Conservation (phyloP, 1,140 invertebrate genomes). For the Anadara kagoshimensis region DNA sequence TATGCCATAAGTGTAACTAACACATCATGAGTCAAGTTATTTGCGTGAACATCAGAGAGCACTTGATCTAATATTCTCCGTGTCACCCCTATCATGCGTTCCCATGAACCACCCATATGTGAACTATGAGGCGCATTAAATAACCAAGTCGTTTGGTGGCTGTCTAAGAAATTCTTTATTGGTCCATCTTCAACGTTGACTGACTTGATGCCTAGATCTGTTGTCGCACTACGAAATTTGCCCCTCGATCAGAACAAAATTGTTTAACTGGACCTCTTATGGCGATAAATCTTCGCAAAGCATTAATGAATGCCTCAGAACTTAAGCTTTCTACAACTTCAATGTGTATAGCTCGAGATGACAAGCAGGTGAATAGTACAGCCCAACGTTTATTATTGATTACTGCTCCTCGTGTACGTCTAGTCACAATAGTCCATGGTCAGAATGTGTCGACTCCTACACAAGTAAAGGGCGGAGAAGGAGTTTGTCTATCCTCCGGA, state of each 20-base stretch:
- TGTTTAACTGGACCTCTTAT: slow-evolving; percentile 37
- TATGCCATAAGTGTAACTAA: slow-evolving; percentile 16
- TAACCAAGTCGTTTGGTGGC: background rate
- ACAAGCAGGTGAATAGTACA: slow-evolving; percentile 47
- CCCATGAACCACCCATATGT: background rate
- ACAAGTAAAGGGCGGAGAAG: slow-evolving; percentile 10
- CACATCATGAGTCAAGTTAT: slow-evolving; percentile 17
- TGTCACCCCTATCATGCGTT: background rate
- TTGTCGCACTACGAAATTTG: slow-evolving; percentile 46
- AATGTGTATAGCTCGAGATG: slow-evolving; percentile 40
- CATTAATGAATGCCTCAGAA: slow-evolving; percentile 48
- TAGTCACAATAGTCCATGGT: slow-evolving; percentile 4
- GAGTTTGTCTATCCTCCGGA: background rate
- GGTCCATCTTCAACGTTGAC: slow-evolving; percentile 18
- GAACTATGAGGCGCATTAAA: slow-evolving; percentile 11
- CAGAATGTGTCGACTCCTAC: slow-evolving; percentile 27
- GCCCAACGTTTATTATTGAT: slow-evolving; percentile 44
- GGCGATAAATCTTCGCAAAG: slow-evolving; percentile 40
- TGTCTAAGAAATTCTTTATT: slow-evolving; percentile 14
- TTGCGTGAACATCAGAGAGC: background rate
- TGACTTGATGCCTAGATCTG: slow-evolving; percentile 7
- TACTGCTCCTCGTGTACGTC: slow-evolving; percentile 5
- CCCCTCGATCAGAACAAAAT: slow-evolving; percentile 45
- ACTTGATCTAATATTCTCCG: slow-evolving; percentile 16
- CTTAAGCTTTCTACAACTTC: slow-evolving; percentile 45